Evolutionary conservation across 2,888 invertebrate genomes (phyloP).

Genomic region (Tetragonisca angustula): DNA sequence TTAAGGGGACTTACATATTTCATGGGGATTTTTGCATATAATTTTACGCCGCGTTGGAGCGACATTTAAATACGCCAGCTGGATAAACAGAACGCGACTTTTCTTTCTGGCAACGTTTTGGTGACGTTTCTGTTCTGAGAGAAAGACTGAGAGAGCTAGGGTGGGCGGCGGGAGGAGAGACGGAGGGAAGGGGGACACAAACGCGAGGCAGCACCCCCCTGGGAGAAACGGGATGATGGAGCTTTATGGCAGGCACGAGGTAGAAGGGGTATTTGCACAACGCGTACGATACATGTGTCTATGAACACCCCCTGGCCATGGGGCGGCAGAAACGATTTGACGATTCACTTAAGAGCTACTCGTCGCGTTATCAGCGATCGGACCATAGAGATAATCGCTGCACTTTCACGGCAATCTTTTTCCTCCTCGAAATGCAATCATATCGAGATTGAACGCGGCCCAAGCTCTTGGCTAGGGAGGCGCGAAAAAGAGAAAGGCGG

Average conservation of each 20-base stretch:
- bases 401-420: conserved; percentile 59
- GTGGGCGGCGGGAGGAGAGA: neutral
- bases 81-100: conserved; percentile 80
- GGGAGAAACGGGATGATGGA: conserved; percentile 66
- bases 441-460: conserved; percentile 35
- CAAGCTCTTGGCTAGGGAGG: neutral
- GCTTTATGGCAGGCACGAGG: conserved; percentile 50
- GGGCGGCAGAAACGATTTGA: conserved; percentile 77
- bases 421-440: conserved; percentile 48
- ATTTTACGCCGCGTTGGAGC: conserved; percentile 83
- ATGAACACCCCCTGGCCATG: conserved; percentile 67
- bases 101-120: neutral
- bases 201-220: conserved; percentile 49
- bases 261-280: conserved; percentile 79
- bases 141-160: conserved; percentile 56
- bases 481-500: neutral
- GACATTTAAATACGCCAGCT: conserved; percentile 83
- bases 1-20: conserved; percentile 83
- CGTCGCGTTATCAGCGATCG: conserved; percentile 73
- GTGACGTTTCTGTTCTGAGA: conserved; percentile 29
- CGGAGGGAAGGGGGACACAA: neutral
- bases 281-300: conserved; percentile 81
- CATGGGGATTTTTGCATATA: conserved; percentile 83
- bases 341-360: conserved; percentile 81
- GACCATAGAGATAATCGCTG: conserved; percentile 53